Conservation (phyloP, 2,113 vertebrate genomes). For the Eurypyga helias region DNA sequence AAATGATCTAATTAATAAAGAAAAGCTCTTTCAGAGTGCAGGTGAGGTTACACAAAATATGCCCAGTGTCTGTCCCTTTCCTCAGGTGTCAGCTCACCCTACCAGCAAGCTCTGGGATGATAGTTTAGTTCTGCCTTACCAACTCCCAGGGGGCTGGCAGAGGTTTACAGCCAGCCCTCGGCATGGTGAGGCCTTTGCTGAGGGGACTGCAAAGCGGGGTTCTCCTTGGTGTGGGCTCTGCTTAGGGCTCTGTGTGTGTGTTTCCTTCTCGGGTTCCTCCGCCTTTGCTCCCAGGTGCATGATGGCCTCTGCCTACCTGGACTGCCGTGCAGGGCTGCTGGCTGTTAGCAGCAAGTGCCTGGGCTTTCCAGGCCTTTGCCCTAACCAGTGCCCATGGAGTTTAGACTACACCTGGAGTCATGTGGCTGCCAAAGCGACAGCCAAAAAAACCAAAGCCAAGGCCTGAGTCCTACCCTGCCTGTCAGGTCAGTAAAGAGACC, state of each 20-base stretch:
- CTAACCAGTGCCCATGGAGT: no score
- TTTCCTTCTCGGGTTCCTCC: no score
- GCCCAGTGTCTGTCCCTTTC: not conserved
- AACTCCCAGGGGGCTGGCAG: fast-evolving
- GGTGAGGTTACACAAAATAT: not conserved
- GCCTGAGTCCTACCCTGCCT: not conserved
- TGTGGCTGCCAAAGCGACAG: not conserved
- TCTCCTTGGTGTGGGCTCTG: not conserved
- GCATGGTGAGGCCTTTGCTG: no score
- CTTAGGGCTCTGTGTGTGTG: not conserved
- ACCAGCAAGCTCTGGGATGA: not conserved
- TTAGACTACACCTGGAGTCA: fast-evolving
- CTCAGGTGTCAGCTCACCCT: not conserved
- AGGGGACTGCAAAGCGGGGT: no score
- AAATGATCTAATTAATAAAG: not conserved
- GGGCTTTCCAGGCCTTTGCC: not conserved
- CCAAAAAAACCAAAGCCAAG: not conserved
- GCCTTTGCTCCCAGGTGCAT: not conserved
- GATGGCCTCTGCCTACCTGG: not conserved
- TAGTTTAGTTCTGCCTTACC: not conserved
- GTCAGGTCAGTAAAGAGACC: not conserved
- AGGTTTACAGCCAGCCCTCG: fast-evolving
- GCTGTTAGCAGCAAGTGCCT: not conserved
- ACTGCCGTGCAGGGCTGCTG: not conserved
- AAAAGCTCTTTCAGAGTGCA: not conserved